Percentiles rank a stretch among this genome's conserved stretches.
phyloP scores from a whole-genome alignment of 1,140 invertebrate species.

The Bicyclus anynana region DNA sequence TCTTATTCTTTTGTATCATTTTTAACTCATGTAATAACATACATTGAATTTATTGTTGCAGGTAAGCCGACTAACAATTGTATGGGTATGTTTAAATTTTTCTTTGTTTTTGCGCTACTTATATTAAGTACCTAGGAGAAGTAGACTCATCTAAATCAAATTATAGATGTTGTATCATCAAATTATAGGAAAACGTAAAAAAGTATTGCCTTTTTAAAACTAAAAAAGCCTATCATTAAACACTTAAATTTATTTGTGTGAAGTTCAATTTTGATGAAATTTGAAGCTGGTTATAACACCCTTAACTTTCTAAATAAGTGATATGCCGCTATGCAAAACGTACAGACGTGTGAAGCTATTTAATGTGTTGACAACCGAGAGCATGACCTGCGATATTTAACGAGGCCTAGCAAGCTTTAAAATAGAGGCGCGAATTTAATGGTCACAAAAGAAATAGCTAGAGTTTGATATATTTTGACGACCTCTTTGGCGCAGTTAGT shows the following conservation, averaged over 20 bases:
- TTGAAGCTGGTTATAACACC: no score
- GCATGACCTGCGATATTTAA: background rate
- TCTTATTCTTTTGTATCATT: slow-evolving; percentile 9
- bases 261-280: background rate
- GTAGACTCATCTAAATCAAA: background rate
- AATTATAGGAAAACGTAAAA: no score
- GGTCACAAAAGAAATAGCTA: background rate
- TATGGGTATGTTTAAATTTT: background rate
- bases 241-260: background rate
- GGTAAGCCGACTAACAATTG: slow-evolving; percentile 33
- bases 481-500: no score
- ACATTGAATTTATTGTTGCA: slow-evolving; percentile 41
- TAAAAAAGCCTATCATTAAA: no score
- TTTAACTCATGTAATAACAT: background rate
- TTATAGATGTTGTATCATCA: background rate
- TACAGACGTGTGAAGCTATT: background rate
- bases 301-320: background rate
- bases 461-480: background rate
- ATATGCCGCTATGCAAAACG: background rate
- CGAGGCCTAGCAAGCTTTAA: background rate
- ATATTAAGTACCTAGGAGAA: background rate
- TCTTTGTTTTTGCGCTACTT: background rate
- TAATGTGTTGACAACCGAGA: background rate
- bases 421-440: background rate
- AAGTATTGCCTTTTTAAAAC: background rate